Evolutionary conservation across 2,888 invertebrate species (phyloP), one percentile per base, ranked within the genome.

Genomic region (Lucinisca nassula): DNA sequence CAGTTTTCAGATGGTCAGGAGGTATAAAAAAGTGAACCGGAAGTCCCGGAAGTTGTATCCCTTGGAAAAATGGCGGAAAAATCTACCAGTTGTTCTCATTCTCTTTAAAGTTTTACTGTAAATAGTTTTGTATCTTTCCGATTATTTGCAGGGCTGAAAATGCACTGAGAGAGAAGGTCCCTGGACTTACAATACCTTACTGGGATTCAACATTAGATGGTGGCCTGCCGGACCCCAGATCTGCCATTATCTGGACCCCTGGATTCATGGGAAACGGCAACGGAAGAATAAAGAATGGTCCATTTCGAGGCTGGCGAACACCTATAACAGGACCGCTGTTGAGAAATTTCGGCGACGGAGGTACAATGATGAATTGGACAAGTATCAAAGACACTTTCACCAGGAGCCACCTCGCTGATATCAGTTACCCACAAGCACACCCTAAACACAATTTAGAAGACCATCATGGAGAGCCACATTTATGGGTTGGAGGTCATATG

Each of bases 401-500:
- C 6, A 80, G 89, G 76, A 83, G 75, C 4, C 88, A 89, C 32
- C 78, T 92, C 27, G 87, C 82, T 2, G 91, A 92, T 35, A 93
- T 93, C 17, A 79, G 88, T 10, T 85, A 91, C 40, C 92, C 92
- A 0, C 82, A 87, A 27, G 92, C 91, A 0, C 81, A 87, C 6
- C 87, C 89, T 14, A 83, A 85, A 67, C 83, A 80, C 30, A 93
- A 93, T 75, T 35, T 93, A 21, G 93, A 93, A 58, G 90, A 92
- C 45, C 89, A 90, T 27, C 92, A 92, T 37, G 92, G 91, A 0
- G 92, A 91, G 37, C 91, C 91, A 0, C 93, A 93, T 84, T 85
- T 91, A 0, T 93, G 92, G 92, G 82, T 93, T 0, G 93, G 95
- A 0, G 95, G 95, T 0, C 91, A 93, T 32, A 93, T 95, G 93